A percentile compares a stretch with the other conserved stretches of the same genome.
phyloP scores from a whole-genome alignment of 2,113 vertebrate species.

The Pelodiscus sinensis region DNA sequence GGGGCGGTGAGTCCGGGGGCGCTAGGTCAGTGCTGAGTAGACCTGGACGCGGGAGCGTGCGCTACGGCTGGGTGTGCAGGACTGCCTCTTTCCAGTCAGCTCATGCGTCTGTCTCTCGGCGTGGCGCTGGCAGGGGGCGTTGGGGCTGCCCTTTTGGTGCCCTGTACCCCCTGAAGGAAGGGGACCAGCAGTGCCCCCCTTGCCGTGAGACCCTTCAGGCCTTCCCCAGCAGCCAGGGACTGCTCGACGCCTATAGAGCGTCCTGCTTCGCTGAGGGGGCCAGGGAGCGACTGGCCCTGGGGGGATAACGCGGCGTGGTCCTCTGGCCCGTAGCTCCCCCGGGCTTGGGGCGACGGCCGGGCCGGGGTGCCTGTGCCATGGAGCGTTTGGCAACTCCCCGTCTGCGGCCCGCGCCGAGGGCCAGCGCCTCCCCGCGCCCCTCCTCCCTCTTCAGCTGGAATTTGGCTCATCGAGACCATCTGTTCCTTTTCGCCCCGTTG shows the following conservation, averaged over 20 bases:
- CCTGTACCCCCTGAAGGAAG: accelerated
- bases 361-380: background rate
- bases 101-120: background rate
- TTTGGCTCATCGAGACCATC: conserved; percentile 77
- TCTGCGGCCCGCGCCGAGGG: background rate
- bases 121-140: too few species aligned
- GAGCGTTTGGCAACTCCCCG: accelerated
- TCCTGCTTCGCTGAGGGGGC: background rate
- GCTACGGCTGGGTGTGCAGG: background rate
- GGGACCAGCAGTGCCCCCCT: background rate
- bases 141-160: background rate
- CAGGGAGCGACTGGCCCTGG: background rate
- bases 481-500: conserved; percentile 75
- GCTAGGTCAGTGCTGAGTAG: too few species aligned
- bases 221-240: accelerated
- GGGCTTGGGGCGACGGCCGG: background rate
- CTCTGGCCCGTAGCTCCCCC: background rate
- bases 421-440: conserved; percentile 12
- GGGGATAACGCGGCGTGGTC: background rate
- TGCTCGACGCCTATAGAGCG: background rate
- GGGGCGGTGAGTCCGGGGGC: too few species aligned
- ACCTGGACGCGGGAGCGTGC: background rate
- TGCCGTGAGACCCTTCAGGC: accelerated
- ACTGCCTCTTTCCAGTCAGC: background rate
- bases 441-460: conserved; percentile 67